Evolutionary conservation across 2,888 invertebrate genomes (phyloP).

Genomic region (Mesopsocus fuscifrons): DNA sequence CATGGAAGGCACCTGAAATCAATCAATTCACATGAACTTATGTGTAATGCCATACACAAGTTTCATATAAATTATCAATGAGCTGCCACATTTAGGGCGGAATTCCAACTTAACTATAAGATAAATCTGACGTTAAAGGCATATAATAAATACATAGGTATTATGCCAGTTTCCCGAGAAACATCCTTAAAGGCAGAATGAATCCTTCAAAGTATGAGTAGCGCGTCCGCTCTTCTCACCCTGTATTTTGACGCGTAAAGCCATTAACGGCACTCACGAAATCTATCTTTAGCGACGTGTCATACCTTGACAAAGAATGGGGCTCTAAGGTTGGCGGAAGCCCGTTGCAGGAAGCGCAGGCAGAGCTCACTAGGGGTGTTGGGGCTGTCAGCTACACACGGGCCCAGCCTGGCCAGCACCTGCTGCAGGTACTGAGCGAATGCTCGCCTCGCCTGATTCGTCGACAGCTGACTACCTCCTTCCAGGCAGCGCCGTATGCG

Average conservation of each 20-base stretch:
- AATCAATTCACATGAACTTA: slow-evolving; percentile 13
- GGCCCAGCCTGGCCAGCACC: slow-evolving; percentile 42
- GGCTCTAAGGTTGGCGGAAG: slow-evolving; percentile 47
- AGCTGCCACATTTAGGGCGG: slow-evolving; percentile 1
- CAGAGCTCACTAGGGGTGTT: slow-evolving; percentile 37
- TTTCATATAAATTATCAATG: slow-evolving; percentile 25
- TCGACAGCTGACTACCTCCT: slow-evolving; percentile 19
- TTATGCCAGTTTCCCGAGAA: too few relatives aligned
- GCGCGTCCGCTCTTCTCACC: too few relatives aligned
- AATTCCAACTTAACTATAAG: neutral
- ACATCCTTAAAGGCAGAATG: too few relatives aligned
- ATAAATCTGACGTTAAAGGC: too few relatives aligned
- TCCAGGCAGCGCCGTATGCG: slow-evolving; percentile 20
- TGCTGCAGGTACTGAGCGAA: slow-evolving; percentile 60
- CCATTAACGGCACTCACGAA: too few relatives aligned
- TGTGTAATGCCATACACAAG: too few relatives aligned
- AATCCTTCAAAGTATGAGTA: too few relatives aligned
- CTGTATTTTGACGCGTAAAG: too few relatives aligned
- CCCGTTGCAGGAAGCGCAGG: slow-evolving; percentile 54
- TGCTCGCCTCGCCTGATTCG: slow-evolving; percentile 42
- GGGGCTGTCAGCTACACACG: slow-evolving; percentile 7
- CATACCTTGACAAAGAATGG: slow-evolving; percentile 41
- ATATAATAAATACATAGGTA: too few relatives aligned
- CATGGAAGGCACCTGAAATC: slow-evolving; percentile 41
- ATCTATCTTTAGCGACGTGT: too few relatives aligned